Conservation (phyloP, 2,113 vertebrate genomes). For the Seriola rivoliana region DNA sequence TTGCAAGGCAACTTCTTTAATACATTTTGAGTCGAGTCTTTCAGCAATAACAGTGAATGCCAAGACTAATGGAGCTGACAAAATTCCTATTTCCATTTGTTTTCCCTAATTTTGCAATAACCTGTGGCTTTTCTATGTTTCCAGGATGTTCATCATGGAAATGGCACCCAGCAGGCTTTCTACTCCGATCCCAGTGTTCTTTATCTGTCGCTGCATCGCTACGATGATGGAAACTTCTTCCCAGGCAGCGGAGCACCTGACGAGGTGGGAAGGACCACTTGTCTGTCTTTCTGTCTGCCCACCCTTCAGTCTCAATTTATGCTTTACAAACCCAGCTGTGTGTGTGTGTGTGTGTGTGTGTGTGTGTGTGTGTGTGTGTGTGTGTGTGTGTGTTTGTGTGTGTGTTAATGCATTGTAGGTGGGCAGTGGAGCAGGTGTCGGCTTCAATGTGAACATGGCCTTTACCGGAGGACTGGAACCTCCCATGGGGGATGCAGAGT, state of each 20-base stretch:
- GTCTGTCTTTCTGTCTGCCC: neutral
- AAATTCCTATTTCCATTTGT: neutral
- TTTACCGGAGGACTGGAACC: slow-evolving; percentile 96
- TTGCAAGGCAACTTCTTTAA: neutral
- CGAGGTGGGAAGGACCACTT: slow-evolving; percentile 83
- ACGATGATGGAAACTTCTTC: slow-evolving; percentile 98
- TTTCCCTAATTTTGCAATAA: neutral
- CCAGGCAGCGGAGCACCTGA: slow-evolving; percentile 97
- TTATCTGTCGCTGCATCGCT: slow-evolving; percentile 96
- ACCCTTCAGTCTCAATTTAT: neutral
- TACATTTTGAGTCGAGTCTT: neutral
- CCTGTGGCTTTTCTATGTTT: neutral
- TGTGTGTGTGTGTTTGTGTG: neutral
- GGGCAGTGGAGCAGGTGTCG: slow-evolving; percentile 91
- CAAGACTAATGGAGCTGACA: neutral
- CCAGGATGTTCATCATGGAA: slow-evolving; percentile 89
- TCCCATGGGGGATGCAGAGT: slow-evolving; percentile 95
- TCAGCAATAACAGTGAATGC: neutral
- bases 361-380: neutral
- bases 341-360: neutral
- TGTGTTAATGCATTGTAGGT: slow-evolving; percentile 82
- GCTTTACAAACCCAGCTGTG: neutral
- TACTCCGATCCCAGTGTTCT: slow-evolving; percentile 93
- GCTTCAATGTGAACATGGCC: slow-evolving; percentile 98
- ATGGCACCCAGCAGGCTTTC: slow-evolving; percentile 94